These are phyloP conservation scores for Cynopterus brachyotis DNA, from an alignment of 2,113 vertebrate genomes.

Conservation along the genomic window DNA sequence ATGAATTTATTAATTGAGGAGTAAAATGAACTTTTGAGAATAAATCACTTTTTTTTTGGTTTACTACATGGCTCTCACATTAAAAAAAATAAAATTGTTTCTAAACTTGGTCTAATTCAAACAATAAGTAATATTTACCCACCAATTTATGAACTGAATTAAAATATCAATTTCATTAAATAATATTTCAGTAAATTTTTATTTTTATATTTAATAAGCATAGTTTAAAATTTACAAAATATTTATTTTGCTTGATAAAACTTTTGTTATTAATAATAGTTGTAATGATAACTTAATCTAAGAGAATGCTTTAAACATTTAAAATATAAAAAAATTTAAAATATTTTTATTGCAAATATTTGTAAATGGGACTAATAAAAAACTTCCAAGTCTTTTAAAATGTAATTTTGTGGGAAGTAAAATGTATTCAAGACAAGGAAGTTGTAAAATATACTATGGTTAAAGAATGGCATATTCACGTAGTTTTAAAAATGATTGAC, in stretches of 20 bases:
- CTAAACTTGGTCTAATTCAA: background rate
- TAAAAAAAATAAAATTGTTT: background rate
- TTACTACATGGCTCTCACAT: background rate
- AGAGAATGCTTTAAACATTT: background rate
- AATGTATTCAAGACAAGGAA: background rate
- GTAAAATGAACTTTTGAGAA: constrained; percentile 1
- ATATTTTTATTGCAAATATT: background rate
- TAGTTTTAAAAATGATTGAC: background rate
- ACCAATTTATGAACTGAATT: background rate
- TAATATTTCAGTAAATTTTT: background rate
- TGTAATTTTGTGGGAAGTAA: background rate
- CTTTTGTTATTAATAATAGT: background rate
- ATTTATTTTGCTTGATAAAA: constrained; percentile 24
- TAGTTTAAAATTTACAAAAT: background rate
- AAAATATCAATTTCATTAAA: background rate
- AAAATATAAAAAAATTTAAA: background rate
- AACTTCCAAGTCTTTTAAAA: background rate
- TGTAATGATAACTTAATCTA: background rate
- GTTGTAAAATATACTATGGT: background rate
- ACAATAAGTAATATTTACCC: background rate
- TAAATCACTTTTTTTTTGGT: background rate
- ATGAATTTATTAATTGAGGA: background rate
- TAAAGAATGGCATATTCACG: background rate
- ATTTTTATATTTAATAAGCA: constrained; percentile 14
- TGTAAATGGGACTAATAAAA: background rate